Base-by-base conservation (phyloP, 2,888 invertebrate genomes). In the Tyria jacobaeae region DNA sequence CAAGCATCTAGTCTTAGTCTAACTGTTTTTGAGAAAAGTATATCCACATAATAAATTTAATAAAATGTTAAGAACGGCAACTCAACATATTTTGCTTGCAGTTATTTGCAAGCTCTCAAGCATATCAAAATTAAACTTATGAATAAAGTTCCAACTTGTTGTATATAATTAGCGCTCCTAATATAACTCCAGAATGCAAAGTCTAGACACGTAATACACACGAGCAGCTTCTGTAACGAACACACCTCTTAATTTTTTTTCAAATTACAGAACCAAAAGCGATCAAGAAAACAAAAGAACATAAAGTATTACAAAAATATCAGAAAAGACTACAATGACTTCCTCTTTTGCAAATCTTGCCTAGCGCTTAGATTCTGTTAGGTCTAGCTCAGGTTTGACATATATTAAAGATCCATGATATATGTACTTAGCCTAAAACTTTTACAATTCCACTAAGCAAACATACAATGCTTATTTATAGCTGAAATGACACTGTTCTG, bases 131-230 rank as follows among this genome's bases (percentile, higher is more conserved):
- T 51, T 35, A 35, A 21, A 21, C 12, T 44, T 21, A 3, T 44
- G 44, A 44, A 44, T 21, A 44, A 35, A 14, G 24, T 34, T 27
- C 21, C 27, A 49, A 25, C 9, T 61, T 61, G 21, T 31, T 24
- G 24, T 35, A 44, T 50, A 44, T 50, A 51, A 56, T 56, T 51
- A 56, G 44, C 12, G 44, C 25, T 24, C 34, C 17, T 50, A 61
- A 61, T 35, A 51, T 61, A 61, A 35, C 34, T 50, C 14, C 5
- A n/a, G 3, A 41, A 41, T 17, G 60, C 34, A 15, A 35, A 21
- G 24, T 50, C 56, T 61, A 56, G 21, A 44, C n/a, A 10, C 34
- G 35, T 12, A n/a, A 27, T 21, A 24, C 41, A 41, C 25, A 34
- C 37, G 35, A 15, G 34, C 24, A 17, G 44, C 39, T 27, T 53